Percentiles rank a stretch among this genome's conserved stretches.
These are phyloP conservation scores for Tipula unca DNA, from an alignment of 2,888 invertebrate genomes.

Conservation along the genomic window DNA sequence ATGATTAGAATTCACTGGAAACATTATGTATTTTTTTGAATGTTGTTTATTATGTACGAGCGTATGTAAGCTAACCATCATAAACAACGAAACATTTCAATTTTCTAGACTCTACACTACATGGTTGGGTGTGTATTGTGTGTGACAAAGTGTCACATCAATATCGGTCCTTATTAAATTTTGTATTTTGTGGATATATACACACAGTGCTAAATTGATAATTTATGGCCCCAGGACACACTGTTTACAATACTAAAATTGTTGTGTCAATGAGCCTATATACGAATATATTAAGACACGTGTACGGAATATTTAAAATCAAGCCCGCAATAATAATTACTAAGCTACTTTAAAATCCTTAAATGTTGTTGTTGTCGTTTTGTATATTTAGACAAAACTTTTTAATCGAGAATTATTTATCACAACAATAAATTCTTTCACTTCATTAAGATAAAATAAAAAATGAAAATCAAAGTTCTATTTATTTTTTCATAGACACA, in stretches of 20 bases:
- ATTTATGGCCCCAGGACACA: not conserved
- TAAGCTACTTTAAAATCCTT: not conserved
- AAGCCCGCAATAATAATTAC: not conserved
- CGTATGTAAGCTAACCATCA: not conserved
- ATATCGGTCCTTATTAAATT: not conserved
- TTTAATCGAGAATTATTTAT: not conserved
- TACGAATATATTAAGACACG: not conserved
- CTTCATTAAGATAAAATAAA: conserved; percentile 1
- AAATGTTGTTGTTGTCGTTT: not conserved
- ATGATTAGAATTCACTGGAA: not conserved
- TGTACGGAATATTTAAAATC: not conserved
- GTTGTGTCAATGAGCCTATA: not conserved
- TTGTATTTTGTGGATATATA: not conserved
- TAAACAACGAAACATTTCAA: not conserved
- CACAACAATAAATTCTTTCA: not conserved
- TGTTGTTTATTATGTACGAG: not conserved
- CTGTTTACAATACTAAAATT: not conserved
- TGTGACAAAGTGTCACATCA: not conserved
- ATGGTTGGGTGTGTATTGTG: not conserved
- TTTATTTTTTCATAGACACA: not conserved
- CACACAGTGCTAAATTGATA: not conserved
- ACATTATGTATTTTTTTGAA: too few species aligned
- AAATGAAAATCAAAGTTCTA: not conserved
- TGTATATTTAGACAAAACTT: not conserved
- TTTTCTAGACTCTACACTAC: not conserved